Evolutionary conservation across 2,113 vertebrate species (phyloP).

Genomic region (Pterocles orientalis): DNA sequence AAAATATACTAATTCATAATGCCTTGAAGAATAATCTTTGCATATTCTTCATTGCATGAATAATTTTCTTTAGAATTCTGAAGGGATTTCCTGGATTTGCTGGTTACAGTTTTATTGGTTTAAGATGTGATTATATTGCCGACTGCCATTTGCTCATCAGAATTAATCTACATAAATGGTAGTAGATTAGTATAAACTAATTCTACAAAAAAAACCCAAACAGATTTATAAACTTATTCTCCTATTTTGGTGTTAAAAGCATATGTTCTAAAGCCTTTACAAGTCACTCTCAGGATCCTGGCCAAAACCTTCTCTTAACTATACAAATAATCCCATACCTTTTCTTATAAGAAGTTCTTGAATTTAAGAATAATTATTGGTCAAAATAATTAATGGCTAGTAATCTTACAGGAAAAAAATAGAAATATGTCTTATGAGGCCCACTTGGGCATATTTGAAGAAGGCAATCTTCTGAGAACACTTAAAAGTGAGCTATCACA

Average conservation of each 20-base stretch:
- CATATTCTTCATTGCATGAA: constrained; percentile 9
- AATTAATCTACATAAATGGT: neutral
- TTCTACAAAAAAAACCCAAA: neutral
- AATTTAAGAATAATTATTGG: neutral
- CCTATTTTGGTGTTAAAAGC: neutral
- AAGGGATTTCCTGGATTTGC: constrained; percentile 8
- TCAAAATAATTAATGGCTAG: constrained; percentile 9
- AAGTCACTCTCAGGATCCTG: neutral
- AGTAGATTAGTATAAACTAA: constrained; percentile 10
- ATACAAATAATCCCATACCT: neutral
- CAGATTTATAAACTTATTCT: neutral
- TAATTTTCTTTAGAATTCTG: neutral
- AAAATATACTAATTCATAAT: neutral
- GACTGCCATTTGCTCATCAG: neutral
- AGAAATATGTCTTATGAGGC: neutral
- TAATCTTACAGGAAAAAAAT: neutral
- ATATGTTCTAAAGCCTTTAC: neutral
- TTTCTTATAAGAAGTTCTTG: neutral
- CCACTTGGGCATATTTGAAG: neutral
- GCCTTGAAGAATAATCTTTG: neutral
- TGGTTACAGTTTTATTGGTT: constrained; percentile 22
- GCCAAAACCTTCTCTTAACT: neutral
- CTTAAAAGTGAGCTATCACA: neutral
- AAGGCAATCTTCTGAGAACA: neutral
- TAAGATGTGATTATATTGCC: constrained; percentile 19